Evolutionary conservation across 2,113 vertebrate species (phyloP).

Genomic region (Anoplopoma fimbria): DNA sequence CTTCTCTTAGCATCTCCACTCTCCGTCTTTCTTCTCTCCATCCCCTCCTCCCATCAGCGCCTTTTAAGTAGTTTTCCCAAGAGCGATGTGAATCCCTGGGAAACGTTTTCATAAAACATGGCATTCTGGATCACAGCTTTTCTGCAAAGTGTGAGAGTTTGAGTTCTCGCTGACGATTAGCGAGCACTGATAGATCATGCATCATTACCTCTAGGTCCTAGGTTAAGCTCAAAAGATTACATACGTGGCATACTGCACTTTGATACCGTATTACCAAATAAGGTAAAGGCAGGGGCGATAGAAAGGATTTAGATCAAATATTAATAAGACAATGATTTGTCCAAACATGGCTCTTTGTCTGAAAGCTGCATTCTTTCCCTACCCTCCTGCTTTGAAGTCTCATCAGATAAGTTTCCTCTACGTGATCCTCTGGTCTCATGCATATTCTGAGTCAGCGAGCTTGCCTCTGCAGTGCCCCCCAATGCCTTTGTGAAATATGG

Average conservation of each 20-base stretch:
- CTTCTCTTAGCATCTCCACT: slow-evolving; percentile 50
- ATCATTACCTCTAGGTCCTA: slow-evolving; percentile 12
- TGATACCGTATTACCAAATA: slow-evolving; percentile 33
- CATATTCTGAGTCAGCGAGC: slow-evolving; percentile 58
- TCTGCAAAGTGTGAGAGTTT: background rate
- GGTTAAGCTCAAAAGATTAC: slow-evolving; percentile 19
- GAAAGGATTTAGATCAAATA: slow-evolving; percentile 16
- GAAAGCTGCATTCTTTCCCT: slow-evolving; percentile 15
- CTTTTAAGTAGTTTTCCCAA: slow-evolving; percentile 37
- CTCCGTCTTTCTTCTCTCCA: slow-evolving; percentile 13
- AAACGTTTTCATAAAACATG: background rate
- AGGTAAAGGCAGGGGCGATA: slow-evolving; percentile 1
- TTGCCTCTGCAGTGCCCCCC: slow-evolving; percentile 24
- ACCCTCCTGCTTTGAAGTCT: slow-evolving; percentile 55
- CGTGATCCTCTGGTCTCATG: slow-evolving; percentile 55
- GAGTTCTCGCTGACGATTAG: background rate
- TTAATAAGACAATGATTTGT: slow-evolving; percentile 8
- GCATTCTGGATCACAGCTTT: slow-evolving; percentile 10
- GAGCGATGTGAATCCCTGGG: slow-evolving; percentile 18
- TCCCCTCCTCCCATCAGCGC: background rate
- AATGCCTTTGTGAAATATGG: slow-evolving; percentile 66
- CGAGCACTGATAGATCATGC: slow-evolving; percentile 16
- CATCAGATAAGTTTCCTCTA: slow-evolving; percentile 37
- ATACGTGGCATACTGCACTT: slow-evolving; percentile 16
- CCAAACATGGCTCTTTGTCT: slow-evolving; percentile 25